These are phyloP conservation scores for Trichonephila clavata DNA, from an alignment of 1,140 invertebrate species.

Conservation along the genomic window DNA sequence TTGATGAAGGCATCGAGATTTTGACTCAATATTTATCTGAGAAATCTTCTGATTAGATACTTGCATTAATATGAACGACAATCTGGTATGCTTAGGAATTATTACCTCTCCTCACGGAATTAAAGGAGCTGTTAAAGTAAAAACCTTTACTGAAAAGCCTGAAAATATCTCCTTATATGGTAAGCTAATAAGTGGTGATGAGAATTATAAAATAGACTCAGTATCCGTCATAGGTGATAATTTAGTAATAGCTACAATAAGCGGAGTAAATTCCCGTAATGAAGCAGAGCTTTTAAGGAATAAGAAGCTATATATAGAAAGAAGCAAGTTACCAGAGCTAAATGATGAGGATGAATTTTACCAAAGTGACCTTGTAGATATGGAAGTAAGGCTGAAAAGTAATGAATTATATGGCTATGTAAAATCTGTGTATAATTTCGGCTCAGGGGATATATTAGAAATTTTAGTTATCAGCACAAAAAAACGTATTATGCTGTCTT, in stretches of 20 bases:
- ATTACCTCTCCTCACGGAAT: constrained; percentile 12
- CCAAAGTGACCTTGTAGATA: constrained; percentile 14
- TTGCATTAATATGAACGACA: not conserved
- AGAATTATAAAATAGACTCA: constrained; percentile 33
- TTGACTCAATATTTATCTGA: too few relatives aligned
- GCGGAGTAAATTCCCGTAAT: constrained; percentile 36
- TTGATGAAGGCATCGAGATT: too few relatives aligned
- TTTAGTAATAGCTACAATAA: constrained; percentile 33
- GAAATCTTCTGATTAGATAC: too few relatives aligned
- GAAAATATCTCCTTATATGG: constrained; percentile 24
- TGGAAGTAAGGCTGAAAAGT: constrained; percentile 13
- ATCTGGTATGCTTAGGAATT: constrained; percentile 1
- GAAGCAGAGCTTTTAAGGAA: constrained; percentile 41
- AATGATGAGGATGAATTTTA: constrained; percentile 18
- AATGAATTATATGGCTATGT: not conserved
- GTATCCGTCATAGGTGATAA: constrained; percentile 19
- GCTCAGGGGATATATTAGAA: constrained; percentile 22
- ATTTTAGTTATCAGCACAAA: constrained; percentile 25
- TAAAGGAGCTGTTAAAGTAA: constrained; percentile 14
- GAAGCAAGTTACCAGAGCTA: constrained; percentile 19
- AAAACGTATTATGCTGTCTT: not conserved
- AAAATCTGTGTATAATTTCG: constrained; percentile 11
- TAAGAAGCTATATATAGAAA: constrained; percentile 35
- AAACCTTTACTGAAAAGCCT: constrained; percentile 11
- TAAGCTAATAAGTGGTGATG: not conserved